phyloP scores from a whole-genome alignment of 2,797 vertebrate species.

The Hemitrygon akajei region DNA sequence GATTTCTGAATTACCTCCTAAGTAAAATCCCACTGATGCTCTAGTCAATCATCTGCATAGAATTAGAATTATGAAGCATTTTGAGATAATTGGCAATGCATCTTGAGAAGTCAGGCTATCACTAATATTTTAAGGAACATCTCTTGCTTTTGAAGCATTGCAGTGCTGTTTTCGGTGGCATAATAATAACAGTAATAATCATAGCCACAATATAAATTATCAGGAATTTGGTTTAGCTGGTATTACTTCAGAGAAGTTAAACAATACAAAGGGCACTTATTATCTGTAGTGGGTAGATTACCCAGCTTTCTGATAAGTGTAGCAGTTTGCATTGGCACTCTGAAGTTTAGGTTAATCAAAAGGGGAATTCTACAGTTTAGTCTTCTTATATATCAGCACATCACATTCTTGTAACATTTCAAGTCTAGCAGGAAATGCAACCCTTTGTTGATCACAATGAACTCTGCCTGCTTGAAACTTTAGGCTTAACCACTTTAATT shows the following conservation, averaged over 20 bases:
- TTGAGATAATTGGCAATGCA: background rate
- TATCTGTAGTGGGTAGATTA: background rate
- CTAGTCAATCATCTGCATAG: background rate
- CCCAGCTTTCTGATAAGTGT: background rate
- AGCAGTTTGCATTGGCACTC: background rate
- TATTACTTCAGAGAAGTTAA: background rate
- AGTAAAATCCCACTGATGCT: background rate
- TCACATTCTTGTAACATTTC: slow-evolving; percentile 12
- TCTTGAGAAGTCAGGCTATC: background rate
- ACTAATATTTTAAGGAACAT: background rate
- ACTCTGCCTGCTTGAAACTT: background rate
- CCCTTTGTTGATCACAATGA: slow-evolving; percentile 32
- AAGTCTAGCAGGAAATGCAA: background rate
- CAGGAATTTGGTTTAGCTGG: background rate
- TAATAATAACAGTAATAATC: background rate
- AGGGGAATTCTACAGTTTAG: slow-evolving; percentile 17
- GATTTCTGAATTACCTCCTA: background rate
- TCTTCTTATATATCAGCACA: background rate
- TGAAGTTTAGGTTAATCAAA: background rate
- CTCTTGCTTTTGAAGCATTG: background rate
- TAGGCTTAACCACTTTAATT: background rate
- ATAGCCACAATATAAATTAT: background rate
- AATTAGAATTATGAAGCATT: background rate
- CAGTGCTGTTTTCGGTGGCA: too few species aligned
- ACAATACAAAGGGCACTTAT: background rate